These are phyloP conservation scores for Atethmia centrago DNA, from an alignment of 2,888 invertebrate species.

Conservation along the genomic window DNA sequence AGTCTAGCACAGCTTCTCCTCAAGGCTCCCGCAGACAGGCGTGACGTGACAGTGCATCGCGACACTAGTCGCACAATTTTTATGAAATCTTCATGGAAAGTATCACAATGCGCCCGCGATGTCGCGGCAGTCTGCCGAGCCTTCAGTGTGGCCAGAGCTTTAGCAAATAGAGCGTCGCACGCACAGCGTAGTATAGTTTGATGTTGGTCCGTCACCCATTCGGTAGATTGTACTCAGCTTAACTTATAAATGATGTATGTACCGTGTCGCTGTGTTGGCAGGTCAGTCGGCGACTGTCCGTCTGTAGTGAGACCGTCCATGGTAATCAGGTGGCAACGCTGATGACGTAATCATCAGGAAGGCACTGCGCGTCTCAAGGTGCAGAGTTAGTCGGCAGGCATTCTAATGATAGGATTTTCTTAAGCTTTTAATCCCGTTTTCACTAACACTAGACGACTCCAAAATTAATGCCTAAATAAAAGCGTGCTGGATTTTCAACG, in stretches of 20 bases:
- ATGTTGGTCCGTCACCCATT: no score
- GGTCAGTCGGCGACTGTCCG: constrained; percentile 30
- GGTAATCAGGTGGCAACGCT: constrained; percentile 23
- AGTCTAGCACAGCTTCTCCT: no score
- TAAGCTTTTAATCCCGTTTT: neutral
- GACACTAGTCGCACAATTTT: no score
- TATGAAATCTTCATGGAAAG: no score
- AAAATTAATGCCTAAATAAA: neutral
- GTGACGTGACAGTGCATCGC: no score
- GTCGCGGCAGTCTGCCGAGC: no score
- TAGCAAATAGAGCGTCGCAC: neutral
- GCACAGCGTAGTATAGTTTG: neutral
- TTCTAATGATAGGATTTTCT: constrained; percentile 1
- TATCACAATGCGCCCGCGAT: no score
- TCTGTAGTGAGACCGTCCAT: constrained; percentile 38
- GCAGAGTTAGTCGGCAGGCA: neutral
- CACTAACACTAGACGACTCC: neutral
- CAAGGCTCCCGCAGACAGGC: no score
- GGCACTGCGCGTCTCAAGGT: constrained; percentile 1
- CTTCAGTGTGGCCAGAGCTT: neutral
- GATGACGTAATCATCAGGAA: constrained; percentile 42
- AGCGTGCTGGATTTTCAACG: no score
- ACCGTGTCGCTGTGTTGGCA: neutral
- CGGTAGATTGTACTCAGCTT: neutral
- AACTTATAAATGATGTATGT: constrained; percentile 42